Evolutionary conservation across 2,888 invertebrate genomes (phyloP).

Genomic region (Phlogophora meticulosa): DNA sequence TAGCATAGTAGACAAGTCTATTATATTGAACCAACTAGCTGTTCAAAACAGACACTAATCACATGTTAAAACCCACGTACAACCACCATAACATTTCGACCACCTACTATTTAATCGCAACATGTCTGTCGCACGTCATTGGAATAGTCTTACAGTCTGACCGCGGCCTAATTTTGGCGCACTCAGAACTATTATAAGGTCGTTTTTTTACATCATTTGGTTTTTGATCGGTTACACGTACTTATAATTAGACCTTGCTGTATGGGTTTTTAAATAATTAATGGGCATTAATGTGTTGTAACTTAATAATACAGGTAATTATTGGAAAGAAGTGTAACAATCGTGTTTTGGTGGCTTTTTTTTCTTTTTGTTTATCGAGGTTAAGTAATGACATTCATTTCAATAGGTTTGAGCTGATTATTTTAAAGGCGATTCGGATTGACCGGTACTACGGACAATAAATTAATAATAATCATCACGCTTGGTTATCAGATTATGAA

Average conservation of each 20-base stretch:
- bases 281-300: conserved; percentile 23
- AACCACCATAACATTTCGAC: conserved; percentile 39
- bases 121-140: conserved; percentile 47
- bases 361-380: background rate
- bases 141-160: conserved; percentile 36
- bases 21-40: background rate
- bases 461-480: too few relatives aligned
- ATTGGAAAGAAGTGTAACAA: conserved; percentile 12
- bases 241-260: conserved; percentile 31
- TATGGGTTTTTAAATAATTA: conserved; percentile 41
- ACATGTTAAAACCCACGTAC: conserved; percentile 7
- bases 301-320: conserved; percentile 6
- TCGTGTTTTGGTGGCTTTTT: background rate
- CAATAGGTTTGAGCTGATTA: too few relatives aligned
- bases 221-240: conserved; percentile 25
- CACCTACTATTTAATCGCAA: conserved; percentile 26
- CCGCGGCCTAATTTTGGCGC: conserved; percentile 55
- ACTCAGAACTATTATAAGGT: conserved; percentile 57
- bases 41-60: background rate
- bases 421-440: too few relatives aligned
- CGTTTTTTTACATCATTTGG: conserved; percentile 57
- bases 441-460: too few relatives aligned
- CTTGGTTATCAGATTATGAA: too few relatives aligned
- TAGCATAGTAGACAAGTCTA: too few relatives aligned
- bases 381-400: background rate